Evolutionary conservation across 2,797 vertebrate species (phyloP), one percentile per base, ranked within the genome.

Genomic region (Ctenosaura bakeri): DNA sequence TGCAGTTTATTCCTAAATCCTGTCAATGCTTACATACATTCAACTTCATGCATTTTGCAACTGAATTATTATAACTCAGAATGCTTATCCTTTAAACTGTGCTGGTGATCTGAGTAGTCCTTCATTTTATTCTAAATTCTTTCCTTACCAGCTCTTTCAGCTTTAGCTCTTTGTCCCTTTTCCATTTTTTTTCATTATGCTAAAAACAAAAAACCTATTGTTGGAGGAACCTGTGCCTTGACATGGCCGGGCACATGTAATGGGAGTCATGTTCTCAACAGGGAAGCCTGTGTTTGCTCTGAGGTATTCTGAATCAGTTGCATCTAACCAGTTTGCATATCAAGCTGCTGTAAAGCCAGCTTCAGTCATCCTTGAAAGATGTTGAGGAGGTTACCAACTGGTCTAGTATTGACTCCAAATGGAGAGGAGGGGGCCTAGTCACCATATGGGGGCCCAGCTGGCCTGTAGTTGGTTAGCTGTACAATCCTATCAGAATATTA

Each of bases 51-150:
- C 26, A n/a, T 18, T 73, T 26, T 73, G 35, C 69, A 26, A 4
- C 16, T 85, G 13, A 56, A 26, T 87, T 46, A 66, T 87, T 87
- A 50, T 82, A 83, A 16, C 22, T 20, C 82, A 73, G n/a, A 76
- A 73, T 42, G 3, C 77, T 62, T 32, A 35, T 29, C 22, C 29
- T 52, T 69, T 16, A 32, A 0, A 22, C 29, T 46, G 35, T 76
- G 29, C 69, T 78, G 42, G 20, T 4, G 8, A 22, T 32, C 16
- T 38, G 5, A 24, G 16, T 32, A 66, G 56, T 83, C 73, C n/a
- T 77, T 12, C 2, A 35, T 77, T 54, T 54, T 29, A n/a, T 35
- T 20, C 54, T 52, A 73, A 82, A 8, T 1, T 81, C 59, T 69
- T 85, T 88, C 24, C 13, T 79, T 46, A 38, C 54, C 24, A 35